Base-by-base conservation (phyloP, 2,888 invertebrate species). In the Coecobrya sp. region DNA sequence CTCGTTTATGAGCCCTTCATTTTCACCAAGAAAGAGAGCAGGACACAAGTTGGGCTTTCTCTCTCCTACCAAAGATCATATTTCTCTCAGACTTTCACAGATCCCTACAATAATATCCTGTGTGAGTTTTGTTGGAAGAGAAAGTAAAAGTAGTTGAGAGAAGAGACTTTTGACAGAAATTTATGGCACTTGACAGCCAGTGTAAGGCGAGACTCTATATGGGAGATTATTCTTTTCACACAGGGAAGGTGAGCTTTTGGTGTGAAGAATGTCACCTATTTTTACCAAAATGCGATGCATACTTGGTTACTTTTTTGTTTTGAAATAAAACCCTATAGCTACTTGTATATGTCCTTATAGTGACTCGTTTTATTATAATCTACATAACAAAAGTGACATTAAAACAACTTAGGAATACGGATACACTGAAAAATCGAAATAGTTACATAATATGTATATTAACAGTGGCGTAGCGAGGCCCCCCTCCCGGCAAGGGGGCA, bases 171-270 rank as follows among this genome's bases (percentile, higher is more conserved):
- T 70, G 68, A 70, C 68, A 70, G 68, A 70, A 70, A 81, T 81
- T 81, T 81, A 81, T 81, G 30, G 19, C 81, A 52, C 25, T 81
- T 81, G 81, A 81, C 81, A 81, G 81, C 55, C 30, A 81, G 27
- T 3, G 27, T 52, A 81, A 55, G 52, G 30, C 2, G n/a, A 30
- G 81, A 25, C 55, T 30, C 7, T 55, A 11, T 55, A 11, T 81
- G 55, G 49, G 55, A 55, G 81, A 81, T 81, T 81, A 55, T 55
- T 79, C 65, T 65, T 70, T 70, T 70, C 36, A 70, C 30, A 36
- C 36, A 16, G 55, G 3, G 42, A n/a, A 81, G n/a, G 55, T 52
- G 52, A 81, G 19, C 30, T 36, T n/a, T n/a, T 36, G 36, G 68
- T 70, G 68, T 70, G 36, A 70, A 36, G 36, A 70, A 36, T 70